Evolutionary conservation across 23 tunicate genomes (phyloP).

Genomic region (Phallusia fumigata): DNA sequence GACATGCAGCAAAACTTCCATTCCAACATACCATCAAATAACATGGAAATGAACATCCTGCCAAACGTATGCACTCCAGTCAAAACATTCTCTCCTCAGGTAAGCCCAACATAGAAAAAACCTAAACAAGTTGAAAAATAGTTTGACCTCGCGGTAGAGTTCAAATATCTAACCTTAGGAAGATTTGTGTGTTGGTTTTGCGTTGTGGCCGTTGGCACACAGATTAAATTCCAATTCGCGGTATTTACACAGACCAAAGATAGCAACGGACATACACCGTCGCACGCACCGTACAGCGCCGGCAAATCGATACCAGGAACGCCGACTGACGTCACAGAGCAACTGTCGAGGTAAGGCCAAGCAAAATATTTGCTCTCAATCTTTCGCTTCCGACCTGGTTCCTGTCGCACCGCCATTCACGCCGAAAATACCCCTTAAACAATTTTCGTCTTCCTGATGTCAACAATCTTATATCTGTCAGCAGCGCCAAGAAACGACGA

Average conservation of each 20-base stretch:
- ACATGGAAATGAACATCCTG: neutral
- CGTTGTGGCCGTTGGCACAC: neutral
- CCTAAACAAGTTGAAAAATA: too few relatives aligned
- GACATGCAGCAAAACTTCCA: neutral
- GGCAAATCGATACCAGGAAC: constrained; percentile 36
- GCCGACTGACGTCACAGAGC: constrained; percentile 18
- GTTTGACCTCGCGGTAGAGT: too few relatives aligned
- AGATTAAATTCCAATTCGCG: neutral
- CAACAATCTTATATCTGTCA: neutral
- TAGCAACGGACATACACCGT: constrained; percentile 3
- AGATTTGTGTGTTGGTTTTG: too few relatives aligned
- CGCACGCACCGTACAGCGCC: constrained; percentile 3
- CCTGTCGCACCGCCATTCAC: too few relatives aligned
- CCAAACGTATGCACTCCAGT: constrained; percentile 19
- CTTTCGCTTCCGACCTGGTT: too few relatives aligned
- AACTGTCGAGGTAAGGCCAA: constrained; percentile 23
- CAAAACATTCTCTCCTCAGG: constrained; percentile 12
- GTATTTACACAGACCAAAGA: constrained; percentile 16
- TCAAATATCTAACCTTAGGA: too few relatives aligned
- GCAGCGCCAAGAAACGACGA: constrained; percentile 42
- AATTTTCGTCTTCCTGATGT: neutral
- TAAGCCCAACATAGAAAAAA: neutral
- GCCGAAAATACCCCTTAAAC: too few relatives aligned
- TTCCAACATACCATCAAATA: neutral
- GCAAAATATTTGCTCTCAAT: neutral